A percentile compares a stretch with the other conserved stretches of the same genome.
Evolutionary conservation across 2,888 invertebrate species (phyloP).

Genomic region (Chrysodeixis includens): DNA sequence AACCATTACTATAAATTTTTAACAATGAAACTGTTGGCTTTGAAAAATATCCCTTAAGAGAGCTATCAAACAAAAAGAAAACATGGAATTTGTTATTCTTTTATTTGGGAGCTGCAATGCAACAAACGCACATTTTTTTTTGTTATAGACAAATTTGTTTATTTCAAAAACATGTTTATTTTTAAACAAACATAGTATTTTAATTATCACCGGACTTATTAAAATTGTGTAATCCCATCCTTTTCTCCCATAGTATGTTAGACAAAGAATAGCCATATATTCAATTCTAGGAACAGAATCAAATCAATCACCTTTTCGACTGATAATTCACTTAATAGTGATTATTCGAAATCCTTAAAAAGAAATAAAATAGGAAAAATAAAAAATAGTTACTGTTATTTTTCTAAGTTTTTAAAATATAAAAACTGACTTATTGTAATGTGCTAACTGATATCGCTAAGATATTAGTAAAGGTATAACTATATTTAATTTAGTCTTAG

Average conservation of each 20-base stretch:
- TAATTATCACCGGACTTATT: no score
- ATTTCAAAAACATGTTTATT: no score
- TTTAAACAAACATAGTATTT: no score
- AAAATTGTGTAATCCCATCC: no score
- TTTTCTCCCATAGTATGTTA: neutral
- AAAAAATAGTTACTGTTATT: constrained; percentile 14
- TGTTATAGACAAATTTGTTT: no score
- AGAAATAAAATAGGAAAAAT: constrained; percentile 10
- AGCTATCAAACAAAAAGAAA: no score
- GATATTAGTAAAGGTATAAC: constrained; percentile 17
- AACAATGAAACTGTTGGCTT: no score
- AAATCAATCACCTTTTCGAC: neutral
- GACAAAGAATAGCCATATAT: neutral
- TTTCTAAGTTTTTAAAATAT: constrained; percentile 9
- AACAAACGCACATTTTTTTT: no score
- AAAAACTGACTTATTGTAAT: constrained; percentile 19
- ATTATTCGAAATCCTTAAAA: neutral
- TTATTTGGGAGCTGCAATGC: no score
- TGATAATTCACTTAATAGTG: neutral
- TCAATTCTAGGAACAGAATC: neutral
- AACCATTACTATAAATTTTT: no score
- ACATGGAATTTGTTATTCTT: no score
- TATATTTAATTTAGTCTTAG: constrained; percentile 47
- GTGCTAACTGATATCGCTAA: constrained; percentile 32
- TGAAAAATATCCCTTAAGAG: no score